Base-by-base conservation (phyloP, 1,140 invertebrate species). In the Bombus waltoni region DNA sequence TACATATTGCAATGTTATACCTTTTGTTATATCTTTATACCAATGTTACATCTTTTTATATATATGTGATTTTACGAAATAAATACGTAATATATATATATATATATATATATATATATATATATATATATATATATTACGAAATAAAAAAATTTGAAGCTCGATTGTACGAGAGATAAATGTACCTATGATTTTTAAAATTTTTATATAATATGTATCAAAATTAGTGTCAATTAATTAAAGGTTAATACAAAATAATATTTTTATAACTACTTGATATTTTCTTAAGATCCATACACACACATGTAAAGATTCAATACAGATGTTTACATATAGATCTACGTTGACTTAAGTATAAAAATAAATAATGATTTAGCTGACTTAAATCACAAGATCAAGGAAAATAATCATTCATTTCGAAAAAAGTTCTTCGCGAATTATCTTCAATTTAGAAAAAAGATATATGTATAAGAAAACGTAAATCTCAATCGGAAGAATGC, bases 341-440 rank as follows among this genome's bases (percentile, higher is more conserved):
- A 53, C 22, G 22, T 53, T 53, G 6, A 53, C 0, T 22, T 40
- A 70, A 25, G 3, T 13, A 47, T 28, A 18, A 18, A 32, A 32
- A 32, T 28, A 32, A 47, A 47, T 74, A 32, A 73, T 32, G 9
- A 47, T 47, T 47, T 53, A 32, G 9, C 15, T 53, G 25, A 59
- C 18, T 28, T 9, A 38, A 59, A 28, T 44, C 8, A 32, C 0
- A 32, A 1, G 3, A 44, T 73, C 6, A 73, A 44, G n/a, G 40
- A 71, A 32, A 15, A 44, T 25, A 15, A 73, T 3, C 1, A 91
- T 89, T 92, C 81, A 91, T 89, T 92, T 90, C 84, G 47, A 53
- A 87, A 92, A 90, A 91, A 89, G 91, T 91, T 83, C 82, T 89
- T 87, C 74, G 70, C 82, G 87, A 75, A 71, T 79, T 86, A 87